A percentile compares a stretch with the other conserved stretches of the same genome.
Conservation (phyloP, 2,888 invertebrate genomes). For the Phymatocera aterrima region DNA sequence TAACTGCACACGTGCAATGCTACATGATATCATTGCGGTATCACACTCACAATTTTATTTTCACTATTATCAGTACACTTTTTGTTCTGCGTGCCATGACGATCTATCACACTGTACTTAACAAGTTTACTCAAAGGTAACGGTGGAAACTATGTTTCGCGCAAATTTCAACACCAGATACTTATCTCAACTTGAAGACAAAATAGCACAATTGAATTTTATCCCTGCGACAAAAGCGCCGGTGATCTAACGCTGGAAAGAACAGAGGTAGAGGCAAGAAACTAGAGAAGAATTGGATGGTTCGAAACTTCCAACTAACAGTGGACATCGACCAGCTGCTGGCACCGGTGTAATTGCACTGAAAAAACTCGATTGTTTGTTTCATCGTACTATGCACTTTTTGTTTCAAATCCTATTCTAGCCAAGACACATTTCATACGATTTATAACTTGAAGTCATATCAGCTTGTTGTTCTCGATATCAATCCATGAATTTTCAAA, state of each 20-base stretch:
- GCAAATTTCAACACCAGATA: neutral
- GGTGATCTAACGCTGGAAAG: conserved; percentile 18
- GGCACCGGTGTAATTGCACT: conserved; percentile 6
- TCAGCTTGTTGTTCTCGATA: too few relatives aligned
- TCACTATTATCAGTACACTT: too few relatives aligned
- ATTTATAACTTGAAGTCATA: too few relatives aligned
- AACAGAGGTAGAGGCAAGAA: conserved; percentile 7
- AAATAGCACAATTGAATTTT: conserved; percentile 15
- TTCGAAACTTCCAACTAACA: conserved; percentile 30
- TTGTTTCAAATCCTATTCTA: neutral
- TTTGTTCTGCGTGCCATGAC: neutral
- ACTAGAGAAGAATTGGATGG: conserved; percentile 21
- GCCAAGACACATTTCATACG: neutral
- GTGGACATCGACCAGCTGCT: conserved; percentile 32
- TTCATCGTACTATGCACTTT: neutral
- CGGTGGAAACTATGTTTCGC: neutral
- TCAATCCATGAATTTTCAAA: too few relatives aligned
- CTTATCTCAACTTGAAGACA: conserved; percentile 3
- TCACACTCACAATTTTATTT: neutral
- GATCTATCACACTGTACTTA: neutral
- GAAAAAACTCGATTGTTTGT: conserved; percentile 19
- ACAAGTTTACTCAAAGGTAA: neutral
- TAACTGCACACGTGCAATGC: neutral
- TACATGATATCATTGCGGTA: neutral
- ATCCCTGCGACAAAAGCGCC: neutral